Base-by-base conservation (phyloP, 2,888 invertebrate genomes). In the Chirona hameri region DNA sequence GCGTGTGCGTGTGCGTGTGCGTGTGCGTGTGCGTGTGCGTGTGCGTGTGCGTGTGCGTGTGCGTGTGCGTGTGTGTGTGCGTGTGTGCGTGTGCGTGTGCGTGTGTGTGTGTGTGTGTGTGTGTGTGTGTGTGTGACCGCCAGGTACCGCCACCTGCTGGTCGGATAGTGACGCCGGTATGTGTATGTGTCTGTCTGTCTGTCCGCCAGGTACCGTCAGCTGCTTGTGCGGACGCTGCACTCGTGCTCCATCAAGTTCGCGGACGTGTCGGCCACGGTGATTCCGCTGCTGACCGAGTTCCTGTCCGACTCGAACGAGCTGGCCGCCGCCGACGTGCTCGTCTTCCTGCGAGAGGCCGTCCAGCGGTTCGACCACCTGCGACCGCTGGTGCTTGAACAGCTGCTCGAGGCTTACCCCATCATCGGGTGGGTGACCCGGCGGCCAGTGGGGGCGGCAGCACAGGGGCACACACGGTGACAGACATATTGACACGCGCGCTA, bases 301-400 rank as follows among this genome's bases (percentile, higher is more conserved):
- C 90, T 99, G 55, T 94, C 94, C 0, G 96, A 96, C 87, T 94
- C 93, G 83, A 93, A 94, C 88, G 95, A 96, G 88, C 90, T 94
- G 82, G 98, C 98, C 46, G 97, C 99, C 0, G 91, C 93, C 0
- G 98, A 99, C 90, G 98, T 99, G 24, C 90, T 99, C 84, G 92
- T 97, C 83, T 99, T 99, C 90, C 93, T 99, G 81, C 91, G 99
- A 46, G 96, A 98, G 88, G 98, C 98, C n/a, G 94, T 99, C 86
- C 96, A 98, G 87, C 83, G 84, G 57, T 85, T 85, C 83, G 83
- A 83, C 82, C 90, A 93, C 85, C 90, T 99, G 27, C 90, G 94
- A 83, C 91, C 93, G 0, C 90, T 94, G 0, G 95, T 99, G 85
- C 93, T 98, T 85, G 93, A 86, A 85, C 89, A 89, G 89, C 89